Base-by-base conservation (phyloP, 1,140 invertebrate genomes). In the Pectinophora gossypiella region DNA sequence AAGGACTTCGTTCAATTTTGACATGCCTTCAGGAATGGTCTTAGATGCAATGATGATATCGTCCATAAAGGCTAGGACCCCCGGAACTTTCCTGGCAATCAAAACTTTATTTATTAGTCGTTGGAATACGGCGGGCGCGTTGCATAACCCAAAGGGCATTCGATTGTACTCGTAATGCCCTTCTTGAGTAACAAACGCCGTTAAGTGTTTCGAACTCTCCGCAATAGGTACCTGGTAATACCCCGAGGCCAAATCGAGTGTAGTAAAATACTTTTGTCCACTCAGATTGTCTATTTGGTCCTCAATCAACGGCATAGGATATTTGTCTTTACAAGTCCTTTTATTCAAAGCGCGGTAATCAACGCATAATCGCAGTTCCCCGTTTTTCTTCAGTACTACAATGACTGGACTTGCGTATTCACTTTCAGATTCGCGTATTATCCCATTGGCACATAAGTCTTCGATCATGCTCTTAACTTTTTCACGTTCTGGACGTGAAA, bases 81-180 rank as follows among this genome's bases (percentile, higher is more conserved):
- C 45, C 10, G 27, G 44, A 1, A 46, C 1, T 7, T 36, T 13
- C 0, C 18, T 32, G 9, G 16, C 18, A 5, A 21, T 38, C 10
- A 54, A 20, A 13, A 32, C 15, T 19, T 48, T 13, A 52, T 89
- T 64, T 61, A 88, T 75, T 13, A 77, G 52, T 48, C 77, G 38
- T 58, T 87, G 77, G 56, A 89, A 89, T 10, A 70, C 77, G 1
- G 66, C 52, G 0, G 73, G 77, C 7, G 77, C 75, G 53, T 77
- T 82, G 51, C 69, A 72, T 20, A 88, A 27, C 12, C 76, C 81
- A 48, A 85, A 85, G 5, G 72, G 69, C 54, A 88, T 66, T 22
- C 69, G 27, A 12, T 44, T 43, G 54, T 64, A 85, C 53, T 82
- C 56, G 52, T 66, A 87, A 45, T 76, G 74, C 7, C 72, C 80